phyloP scores from a whole-genome alignment of 2,113 vertebrate species.

The Syngnathus floridae region DNA sequence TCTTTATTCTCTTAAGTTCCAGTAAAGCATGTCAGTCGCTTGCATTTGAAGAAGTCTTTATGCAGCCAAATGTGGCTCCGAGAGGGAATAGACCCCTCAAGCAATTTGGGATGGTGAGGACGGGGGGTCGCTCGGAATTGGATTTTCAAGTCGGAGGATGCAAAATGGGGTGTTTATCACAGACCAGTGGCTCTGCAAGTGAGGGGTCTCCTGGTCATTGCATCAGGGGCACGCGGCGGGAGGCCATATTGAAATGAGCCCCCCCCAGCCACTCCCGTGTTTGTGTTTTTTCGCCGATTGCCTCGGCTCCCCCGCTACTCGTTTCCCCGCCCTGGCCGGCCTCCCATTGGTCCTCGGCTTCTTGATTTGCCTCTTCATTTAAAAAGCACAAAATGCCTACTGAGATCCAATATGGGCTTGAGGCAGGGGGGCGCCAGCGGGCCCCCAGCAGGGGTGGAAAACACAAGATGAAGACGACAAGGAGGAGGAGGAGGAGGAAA shows the following conservation, averaged over 20 bases:
- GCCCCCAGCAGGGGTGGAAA: constrained; percentile 67
- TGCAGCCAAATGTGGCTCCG: constrained; percentile 25
- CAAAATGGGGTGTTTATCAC: constrained; percentile 66
- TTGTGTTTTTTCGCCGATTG: constrained; percentile 54
- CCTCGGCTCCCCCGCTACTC: constrained; percentile 61
- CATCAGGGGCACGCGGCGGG: constrained; percentile 58
- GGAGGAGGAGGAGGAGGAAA: constrained; percentile 38
- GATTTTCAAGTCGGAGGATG: constrained; percentile 65
- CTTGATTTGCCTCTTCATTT: constrained; percentile 78
- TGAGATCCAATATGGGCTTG: constrained; percentile 78
- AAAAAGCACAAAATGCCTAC: constrained; percentile 73
- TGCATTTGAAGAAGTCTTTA: constrained; percentile 38
- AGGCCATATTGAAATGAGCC: constrained; percentile 68
- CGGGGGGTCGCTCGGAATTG: constrained; percentile 57
- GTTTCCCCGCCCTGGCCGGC: constrained; percentile 38
- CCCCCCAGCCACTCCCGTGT: constrained; percentile 43
- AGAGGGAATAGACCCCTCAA: constrained; percentile 36
- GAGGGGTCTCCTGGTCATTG: constrained; percentile 55
- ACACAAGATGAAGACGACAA: constrained; percentile 57
- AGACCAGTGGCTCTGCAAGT: constrained; percentile 65
- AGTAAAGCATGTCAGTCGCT: not conserved
- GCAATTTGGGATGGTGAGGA: constrained; percentile 57
- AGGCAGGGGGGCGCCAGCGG: constrained; percentile 69
- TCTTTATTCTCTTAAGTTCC: not conserved
- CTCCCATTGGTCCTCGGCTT: constrained; percentile 51